phyloP scores from a whole-genome alignment of 2,113 vertebrate genomes.

The Nothoprocta pentlandii region DNA sequence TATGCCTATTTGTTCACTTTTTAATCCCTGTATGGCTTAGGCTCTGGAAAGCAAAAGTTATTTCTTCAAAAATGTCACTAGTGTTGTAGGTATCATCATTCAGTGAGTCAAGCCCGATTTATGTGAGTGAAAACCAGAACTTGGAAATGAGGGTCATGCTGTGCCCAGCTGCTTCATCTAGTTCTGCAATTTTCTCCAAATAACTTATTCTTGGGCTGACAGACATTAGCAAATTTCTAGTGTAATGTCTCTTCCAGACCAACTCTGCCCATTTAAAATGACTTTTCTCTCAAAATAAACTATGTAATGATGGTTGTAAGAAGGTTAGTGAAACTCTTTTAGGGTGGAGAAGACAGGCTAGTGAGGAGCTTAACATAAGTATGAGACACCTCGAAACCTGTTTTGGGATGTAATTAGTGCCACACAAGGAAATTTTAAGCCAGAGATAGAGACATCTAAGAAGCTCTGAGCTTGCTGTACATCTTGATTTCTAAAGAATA shows the following conservation, averaged over 20 bases:
- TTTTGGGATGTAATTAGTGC: neutral
- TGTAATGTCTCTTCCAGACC: neutral
- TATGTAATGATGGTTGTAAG: neutral
- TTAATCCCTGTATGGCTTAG: neutral
- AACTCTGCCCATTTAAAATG: neutral
- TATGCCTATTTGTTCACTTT: neutral
- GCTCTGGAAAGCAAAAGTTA: neutral
- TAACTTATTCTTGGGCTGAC: neutral
- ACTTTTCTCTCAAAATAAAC: neutral
- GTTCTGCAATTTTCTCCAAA: neutral
- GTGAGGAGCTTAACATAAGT: neutral
- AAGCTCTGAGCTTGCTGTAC: neutral
- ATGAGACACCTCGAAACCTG: neutral
- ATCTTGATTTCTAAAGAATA: neutral
- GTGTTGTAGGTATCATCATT: neutral
- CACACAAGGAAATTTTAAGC: neutral
- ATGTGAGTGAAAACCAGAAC: neutral
- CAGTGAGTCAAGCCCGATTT: neutral
- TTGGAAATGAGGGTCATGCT: neutral
- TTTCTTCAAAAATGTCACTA: neutral
- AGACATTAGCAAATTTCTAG: neutral
- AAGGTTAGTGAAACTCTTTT: neutral
- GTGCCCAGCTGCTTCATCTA: constrained; percentile 6
- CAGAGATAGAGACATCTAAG: neutral
- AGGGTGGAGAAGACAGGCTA: neutral